Base-by-base conservation (phyloP, 2,113 vertebrate genomes). In the Cyprinodon variegatus region DNA sequence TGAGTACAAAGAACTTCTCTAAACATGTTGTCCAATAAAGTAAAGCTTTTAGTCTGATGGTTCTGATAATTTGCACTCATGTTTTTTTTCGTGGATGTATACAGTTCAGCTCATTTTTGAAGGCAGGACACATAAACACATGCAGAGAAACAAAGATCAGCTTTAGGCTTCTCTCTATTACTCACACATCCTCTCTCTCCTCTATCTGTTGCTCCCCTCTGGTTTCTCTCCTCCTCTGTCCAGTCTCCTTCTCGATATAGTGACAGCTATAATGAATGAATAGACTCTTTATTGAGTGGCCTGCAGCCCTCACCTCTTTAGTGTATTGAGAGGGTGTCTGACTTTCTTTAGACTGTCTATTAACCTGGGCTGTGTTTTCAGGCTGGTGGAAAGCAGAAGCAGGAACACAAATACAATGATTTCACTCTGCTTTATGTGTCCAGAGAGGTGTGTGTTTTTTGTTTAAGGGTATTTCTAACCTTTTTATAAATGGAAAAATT, bases 1-100 rank as follows among this genome's bases (percentile, higher is more conserved):
- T n/a, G 72, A 50, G 53, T 86, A 81, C 68, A 84, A 74, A 81
- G 80, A 61, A 40, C 76, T 81, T 78, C 68, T 90, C 82, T 75
- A 84, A 91, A 91, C 87, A 88, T 38, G 61, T 8, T 15, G 48
- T 86, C 74, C 74, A 84, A 83, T 88, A 86, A 90, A 91, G 41
- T 50, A 66, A 63, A 89, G 82, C 76, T 88, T 57, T 86, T 83
- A 65, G 74, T 77, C 68, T 48, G 48, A 41, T 5, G 53, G 60
- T 61, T 36, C 75, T 61, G 68, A 50, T 88, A 65, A 89, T 86
- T 77, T 71, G 77, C 1, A 17, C 69, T 76, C 3, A 0, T 90
- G 79, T 90, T 85, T 79, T 90, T 86, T 78, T 78, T 70, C 72
- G 88, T 88, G 72, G 76, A 78, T 37, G 64, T 20, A 59, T 46